Base-by-base conservation (phyloP, 2,888 invertebrate genomes). In the Dasysyrphus tricinctus region DNA sequence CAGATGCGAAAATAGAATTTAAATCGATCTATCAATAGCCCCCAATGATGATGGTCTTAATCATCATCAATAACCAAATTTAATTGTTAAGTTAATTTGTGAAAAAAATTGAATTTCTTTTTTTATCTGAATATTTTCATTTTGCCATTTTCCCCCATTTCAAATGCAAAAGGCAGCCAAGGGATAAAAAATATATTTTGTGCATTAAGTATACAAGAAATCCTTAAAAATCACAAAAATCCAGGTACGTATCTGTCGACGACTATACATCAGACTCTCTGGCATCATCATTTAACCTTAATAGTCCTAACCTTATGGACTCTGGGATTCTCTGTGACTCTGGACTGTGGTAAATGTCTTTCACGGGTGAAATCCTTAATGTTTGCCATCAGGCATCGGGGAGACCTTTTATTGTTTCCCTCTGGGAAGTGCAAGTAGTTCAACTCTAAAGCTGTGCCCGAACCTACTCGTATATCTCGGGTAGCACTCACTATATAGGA, bases 31-130 rank as follows among this genome's bases (percentile, higher is more conserved):
- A 78, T 85, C 77, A 77, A 85, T 69, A 39, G 65, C 19, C 73
- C 39, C 59, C 34, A 74, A 86, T 77, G 57, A 32, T 19, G 37
- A 65, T 42, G 74, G 82, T 74, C 24, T 24, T 24, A 39, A 86
- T 86, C 78, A 86, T 78, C 81, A 86, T 86, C 85, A 86, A 86
- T 86, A 86, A 86, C 77, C 81, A 86, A 86, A 81, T 86, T 86
- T 56, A 11, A 69, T 82, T 78, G 63, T 85, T 63, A 77, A 69
- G 59, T 70, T 74, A 85, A 81, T 81, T 67, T 44, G 39, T 44
- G 54, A 76, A 78, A 24, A 59, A 76, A 61, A 37, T 5, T n/a
- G 14, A 61, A 51, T 39, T 5, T 32, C 29, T 24, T 51, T 51
- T 42, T 54, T 4, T 59, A 74, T 69, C 49, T 69, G 69, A 61